Base-by-base conservation (phyloP, 2,113 vertebrate species). In the Amia ocellicauda region DNA sequence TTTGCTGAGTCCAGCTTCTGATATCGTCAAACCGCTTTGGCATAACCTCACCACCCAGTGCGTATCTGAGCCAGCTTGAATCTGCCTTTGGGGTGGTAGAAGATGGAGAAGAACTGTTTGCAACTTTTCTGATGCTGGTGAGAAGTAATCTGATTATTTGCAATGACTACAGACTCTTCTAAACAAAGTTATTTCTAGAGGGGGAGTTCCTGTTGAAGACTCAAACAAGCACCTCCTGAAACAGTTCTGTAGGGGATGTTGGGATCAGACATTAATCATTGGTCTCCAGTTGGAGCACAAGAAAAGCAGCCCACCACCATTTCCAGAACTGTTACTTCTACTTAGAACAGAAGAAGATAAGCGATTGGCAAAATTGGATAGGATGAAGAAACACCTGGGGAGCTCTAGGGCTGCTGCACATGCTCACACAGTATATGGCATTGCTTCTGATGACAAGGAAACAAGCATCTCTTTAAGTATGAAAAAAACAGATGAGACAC, bases 381-480 rank as follows among this genome's bases (percentile, higher is more conserved):
- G 56, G 17, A 71, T 71, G 64, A 71, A 56, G 17, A 67, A 67
- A 26, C 60, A 71, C 4, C 31, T 63, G 16, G 64, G 64, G 9
- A 60, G 49, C 11, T 26, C 49, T 4, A 68, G 47, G 24, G 49
- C 55, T 60, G 64, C 27, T 7, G 60, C 11, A 59, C 49, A 71
- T 54, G 54, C 22, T 58, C 56, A 71, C 24, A 62, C 60, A 3
- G 41, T 52, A 9, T 28, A 59, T 29, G 57, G 26, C 24, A 24
- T 71, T 4, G 57, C 59, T 13, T 20, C 31, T 2, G 36, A 29
- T 47, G 45, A 70, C 19, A 4, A 42, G 1, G 47, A 49, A 7
- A 10, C 59, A 17, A 17, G 17, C 31, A 27, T 19, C 8, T 1
- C 36, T 2, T 19, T 8, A 2, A 9, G 2, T 16, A 16, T 13